phyloP scores from a whole-genome alignment of 2,888 invertebrate species.

The Athrips mouffetella region DNA sequence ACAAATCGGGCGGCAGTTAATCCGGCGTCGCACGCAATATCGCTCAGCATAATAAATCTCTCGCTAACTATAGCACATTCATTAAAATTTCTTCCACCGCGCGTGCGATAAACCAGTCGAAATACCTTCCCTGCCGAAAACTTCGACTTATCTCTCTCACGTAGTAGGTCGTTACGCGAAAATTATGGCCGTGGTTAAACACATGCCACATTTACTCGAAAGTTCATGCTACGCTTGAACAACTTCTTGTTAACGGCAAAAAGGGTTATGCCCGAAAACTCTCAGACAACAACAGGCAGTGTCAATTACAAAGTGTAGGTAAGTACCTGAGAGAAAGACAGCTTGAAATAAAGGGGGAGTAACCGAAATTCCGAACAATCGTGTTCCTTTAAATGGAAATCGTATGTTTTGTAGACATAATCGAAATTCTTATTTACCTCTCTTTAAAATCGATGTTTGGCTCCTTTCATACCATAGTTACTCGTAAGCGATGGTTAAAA shows the following conservation, averaged over 20 bases:
- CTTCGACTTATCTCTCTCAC: slow-evolving; percentile 75
- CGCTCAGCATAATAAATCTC: slow-evolving; percentile 48
- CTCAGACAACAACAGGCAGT: not conserved
- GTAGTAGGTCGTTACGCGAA: slow-evolving; percentile 69
- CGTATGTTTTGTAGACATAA: too few species aligned
- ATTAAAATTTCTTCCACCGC: slow-evolving; percentile 72
- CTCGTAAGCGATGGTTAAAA: too few species aligned
- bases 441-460: too few species aligned
- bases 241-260: slow-evolving; percentile 58
- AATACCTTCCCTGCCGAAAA: slow-evolving; percentile 63
- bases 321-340: not conserved
- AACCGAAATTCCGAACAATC: too few species aligned
- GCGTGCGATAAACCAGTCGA: slow-evolving; percentile 67
- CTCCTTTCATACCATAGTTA: too few species aligned
- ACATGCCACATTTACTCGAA: slow-evolving; percentile 76
- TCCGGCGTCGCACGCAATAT: slow-evolving; percentile 35
- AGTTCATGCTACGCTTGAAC: slow-evolving; percentile 69
- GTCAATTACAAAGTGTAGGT: not conserved
- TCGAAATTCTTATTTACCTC: too few species aligned
- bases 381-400: too few species aligned
- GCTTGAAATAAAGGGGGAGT: too few species aligned
- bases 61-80: slow-evolving; percentile 56
- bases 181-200: slow-evolving; percentile 74
- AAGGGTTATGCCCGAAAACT: slow-evolving; percentile 51
- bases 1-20: slow-evolving; percentile 44